These are phyloP conservation scores for Volucella inanis DNA, from an alignment of 2,888 invertebrate genomes.

Conservation along the genomic window DNA sequence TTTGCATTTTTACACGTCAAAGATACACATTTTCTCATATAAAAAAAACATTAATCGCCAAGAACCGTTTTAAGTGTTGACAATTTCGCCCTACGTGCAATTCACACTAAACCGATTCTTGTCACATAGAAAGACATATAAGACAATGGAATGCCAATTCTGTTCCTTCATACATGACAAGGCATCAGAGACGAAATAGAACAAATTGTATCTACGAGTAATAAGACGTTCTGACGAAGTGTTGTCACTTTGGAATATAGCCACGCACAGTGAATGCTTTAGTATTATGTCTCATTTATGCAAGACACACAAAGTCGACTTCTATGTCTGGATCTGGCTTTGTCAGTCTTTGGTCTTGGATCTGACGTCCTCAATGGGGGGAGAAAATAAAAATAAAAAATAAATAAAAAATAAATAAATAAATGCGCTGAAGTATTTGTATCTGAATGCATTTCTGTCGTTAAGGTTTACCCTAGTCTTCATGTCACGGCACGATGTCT, in stretches of 20 bases:
- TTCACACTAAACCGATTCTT: slow-evolving; percentile 50
- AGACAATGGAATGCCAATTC: slow-evolving; percentile 33
- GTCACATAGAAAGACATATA: slow-evolving; percentile 7
- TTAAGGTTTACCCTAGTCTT: slow-evolving; percentile 34
- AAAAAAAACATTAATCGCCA: neutral
- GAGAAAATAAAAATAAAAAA: too few relatives aligned
- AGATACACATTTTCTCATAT: slow-evolving; percentile 6
- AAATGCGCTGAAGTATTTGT: slow-evolving; percentile 56
- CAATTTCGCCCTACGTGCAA: slow-evolving; percentile 27
- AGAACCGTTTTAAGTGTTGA: slow-evolving; percentile 1
- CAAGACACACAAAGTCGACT: slow-evolving; percentile 51
- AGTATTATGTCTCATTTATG: slow-evolving; percentile 48
- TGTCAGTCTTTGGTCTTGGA: neutral
- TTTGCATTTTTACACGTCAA: slow-evolving; percentile 37
- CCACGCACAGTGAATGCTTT: slow-evolving; percentile 45
- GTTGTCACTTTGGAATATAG: slow-evolving; percentile 58
- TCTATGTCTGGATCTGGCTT: slow-evolving; percentile 31
- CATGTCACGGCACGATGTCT: slow-evolving; percentile 58
- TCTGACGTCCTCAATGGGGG: slow-evolving; percentile 43
- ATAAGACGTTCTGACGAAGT: slow-evolving; percentile 65
- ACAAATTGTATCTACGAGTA: slow-evolving; percentile 57
- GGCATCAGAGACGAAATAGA: slow-evolving; percentile 40
- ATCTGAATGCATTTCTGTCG: slow-evolving; percentile 47
- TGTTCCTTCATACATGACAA: slow-evolving; percentile 22
- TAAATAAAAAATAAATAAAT: slow-evolving; percentile 49